phyloP scores from a whole-genome alignment of 2,888 invertebrate genomes.

The Idaea dimidiata region DNA sequence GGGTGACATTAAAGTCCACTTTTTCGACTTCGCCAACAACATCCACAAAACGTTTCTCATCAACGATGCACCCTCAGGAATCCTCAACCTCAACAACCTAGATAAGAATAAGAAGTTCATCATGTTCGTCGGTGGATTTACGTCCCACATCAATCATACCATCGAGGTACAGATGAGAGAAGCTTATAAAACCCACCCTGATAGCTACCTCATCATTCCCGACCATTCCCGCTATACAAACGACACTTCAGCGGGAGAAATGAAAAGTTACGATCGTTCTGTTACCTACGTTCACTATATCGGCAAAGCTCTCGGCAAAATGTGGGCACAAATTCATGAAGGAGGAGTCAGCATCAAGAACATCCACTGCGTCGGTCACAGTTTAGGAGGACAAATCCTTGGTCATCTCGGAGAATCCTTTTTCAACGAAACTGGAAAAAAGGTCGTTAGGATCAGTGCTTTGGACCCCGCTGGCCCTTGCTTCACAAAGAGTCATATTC shows the following conservation, averaged over 20 bases:
- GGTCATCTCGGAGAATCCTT: conserved; percentile 59
- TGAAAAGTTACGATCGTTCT: conserved; percentile 65
- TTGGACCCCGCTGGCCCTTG: conserved; percentile 74
- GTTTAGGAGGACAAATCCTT: conserved; percentile 67
- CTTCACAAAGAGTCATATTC: conserved; percentile 57
- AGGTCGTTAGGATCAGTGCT: conserved; percentile 60
- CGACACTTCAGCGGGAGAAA: conserved; percentile 46
- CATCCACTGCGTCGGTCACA: conserved; percentile 70
- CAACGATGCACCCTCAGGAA: conserved; percentile 52
- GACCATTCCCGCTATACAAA: conserved; percentile 70
- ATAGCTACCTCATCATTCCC: conserved; percentile 65
- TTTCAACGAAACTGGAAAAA: conserved; percentile 46
- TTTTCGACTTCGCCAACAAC: conserved; percentile 56
- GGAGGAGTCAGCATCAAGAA: conserved; percentile 56
- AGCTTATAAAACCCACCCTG: conserved; percentile 55
- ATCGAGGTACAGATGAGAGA: conserved; percentile 59
- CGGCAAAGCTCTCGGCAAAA: conserved; percentile 57
- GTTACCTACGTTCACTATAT: conserved; percentile 66
- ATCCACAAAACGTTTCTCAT: conserved; percentile 47
- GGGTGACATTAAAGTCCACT: conserved; percentile 54
- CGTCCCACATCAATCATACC: conserved; percentile 60
- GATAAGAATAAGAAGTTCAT: conserved; percentile 56
- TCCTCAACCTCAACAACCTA: conserved; percentile 46
- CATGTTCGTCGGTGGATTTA: conserved; percentile 66
- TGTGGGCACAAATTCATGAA: conserved; percentile 45